phyloP scores from a whole-genome alignment of 2,888 invertebrate genomes.

The Drosophila ustulata region DNA sequence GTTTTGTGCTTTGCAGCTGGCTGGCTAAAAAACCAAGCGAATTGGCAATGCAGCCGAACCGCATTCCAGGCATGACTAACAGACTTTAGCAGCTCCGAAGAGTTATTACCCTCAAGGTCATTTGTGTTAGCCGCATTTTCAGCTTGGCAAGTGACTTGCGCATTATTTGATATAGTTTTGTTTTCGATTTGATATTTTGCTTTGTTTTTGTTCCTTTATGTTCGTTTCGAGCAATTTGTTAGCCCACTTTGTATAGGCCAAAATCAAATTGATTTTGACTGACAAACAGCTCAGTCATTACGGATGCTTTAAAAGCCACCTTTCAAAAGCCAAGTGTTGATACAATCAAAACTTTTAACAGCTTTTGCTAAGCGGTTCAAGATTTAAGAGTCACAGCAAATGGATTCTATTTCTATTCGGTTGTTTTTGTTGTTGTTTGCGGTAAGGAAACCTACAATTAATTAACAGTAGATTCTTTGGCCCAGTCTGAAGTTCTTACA shows the following conservation, averaged over 20 bases:
- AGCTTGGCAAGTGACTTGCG: conserved; percentile 44
- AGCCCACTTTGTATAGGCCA: conserved; percentile 20
- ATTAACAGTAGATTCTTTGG: conserved; percentile 31
- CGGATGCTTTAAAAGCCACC: conserved; percentile 16
- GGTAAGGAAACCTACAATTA: conserved; percentile 45
- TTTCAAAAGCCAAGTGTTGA: conserved; percentile 20
- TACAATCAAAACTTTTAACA: conserved; percentile 31
- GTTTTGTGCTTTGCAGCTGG: conserved; percentile 54
- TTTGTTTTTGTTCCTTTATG: background rate
- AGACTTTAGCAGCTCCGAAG: conserved; percentile 44
- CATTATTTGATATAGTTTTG: conserved; percentile 25
- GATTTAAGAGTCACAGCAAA: conserved; percentile 13
- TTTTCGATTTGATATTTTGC: background rate
- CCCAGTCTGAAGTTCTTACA: conserved; percentile 15
- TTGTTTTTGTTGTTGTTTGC: background rate
- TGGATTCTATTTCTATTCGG: background rate
- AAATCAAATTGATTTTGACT: conserved; percentile 21
- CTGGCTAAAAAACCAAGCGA: conserved; percentile 17
- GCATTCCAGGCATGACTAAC: conserved; percentile 78
- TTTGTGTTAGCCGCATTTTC: conserved; percentile 39
- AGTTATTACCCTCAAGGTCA: conserved; percentile 81
- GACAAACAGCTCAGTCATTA: conserved; percentile 17
- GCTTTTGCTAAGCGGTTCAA: conserved; percentile 14
- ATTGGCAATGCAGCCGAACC: conserved; percentile 72
- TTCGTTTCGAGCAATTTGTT: conserved; percentile 27